A percentile compares a stretch with the other conserved stretches of the same genome.
These are phyloP conservation scores for Drosophila pegasa DNA, from an alignment of 2,888 invertebrate genomes.

Conservation along the genomic window DNA sequence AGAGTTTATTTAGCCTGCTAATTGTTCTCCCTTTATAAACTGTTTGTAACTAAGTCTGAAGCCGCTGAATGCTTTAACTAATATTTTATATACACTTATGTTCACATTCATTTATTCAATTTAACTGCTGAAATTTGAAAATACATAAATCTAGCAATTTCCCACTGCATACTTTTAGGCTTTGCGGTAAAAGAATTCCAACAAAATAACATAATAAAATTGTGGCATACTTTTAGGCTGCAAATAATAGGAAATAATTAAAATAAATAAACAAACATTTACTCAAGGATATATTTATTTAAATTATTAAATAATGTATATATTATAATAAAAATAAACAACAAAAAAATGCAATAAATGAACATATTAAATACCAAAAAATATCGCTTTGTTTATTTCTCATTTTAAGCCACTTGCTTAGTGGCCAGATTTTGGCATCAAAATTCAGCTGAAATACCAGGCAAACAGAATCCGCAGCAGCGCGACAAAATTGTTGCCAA, in stretches of 20 bases:
- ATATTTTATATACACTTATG: too few species aligned
- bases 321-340: neutral
- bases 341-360: too few species aligned
- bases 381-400: neutral
- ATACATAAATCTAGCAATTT: too few species aligned
- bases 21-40: too few species aligned
- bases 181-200: neutral
- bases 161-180: neutral
- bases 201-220: neutral
- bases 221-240: neutral
- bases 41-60: too few species aligned
- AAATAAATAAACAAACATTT: neutral
- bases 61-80: too few species aligned
- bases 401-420: too few species aligned
- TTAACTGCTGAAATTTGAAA: too few species aligned
- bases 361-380: rapidly evolving
- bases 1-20: too few species aligned
- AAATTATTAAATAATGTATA: neutral
- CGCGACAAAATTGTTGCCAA: neutral
- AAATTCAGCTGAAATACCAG: neutral
- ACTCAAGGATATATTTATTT: neutral
- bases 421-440: neutral
- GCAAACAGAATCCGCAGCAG: neutral
- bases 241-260: neutral
- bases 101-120: too few species aligned